A percentile compares a stretch with the other conserved stretches of the same genome.
Evolutionary conservation across 2,113 vertebrate genomes (phyloP).

Genomic region (Hydropotes inermis): DNA sequence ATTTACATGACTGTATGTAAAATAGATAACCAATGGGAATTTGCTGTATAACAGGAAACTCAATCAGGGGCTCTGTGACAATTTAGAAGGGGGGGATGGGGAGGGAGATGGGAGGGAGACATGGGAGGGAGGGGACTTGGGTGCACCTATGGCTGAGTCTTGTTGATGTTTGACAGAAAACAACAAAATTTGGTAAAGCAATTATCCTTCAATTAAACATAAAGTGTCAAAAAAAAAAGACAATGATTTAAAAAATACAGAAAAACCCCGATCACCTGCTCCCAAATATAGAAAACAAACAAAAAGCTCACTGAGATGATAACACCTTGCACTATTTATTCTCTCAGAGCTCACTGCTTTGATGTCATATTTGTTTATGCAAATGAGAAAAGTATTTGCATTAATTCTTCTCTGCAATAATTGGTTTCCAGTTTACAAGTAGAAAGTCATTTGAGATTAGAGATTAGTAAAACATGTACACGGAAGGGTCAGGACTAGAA

Average conservation of each 20-base stretch:
- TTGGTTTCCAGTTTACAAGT: constrained; percentile 9
- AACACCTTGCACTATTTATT: background rate
- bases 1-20: background rate
- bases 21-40: background rate
- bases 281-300: background rate
- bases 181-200: background rate
- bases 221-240: background rate
- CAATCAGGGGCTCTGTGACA: background rate
- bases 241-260: background rate
- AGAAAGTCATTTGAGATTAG: background rate
- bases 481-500: background rate
- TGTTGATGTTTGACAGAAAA: background rate
- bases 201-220: background rate
- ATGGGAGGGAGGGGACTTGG: background rate
- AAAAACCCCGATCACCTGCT: background rate
- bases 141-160: background rate
- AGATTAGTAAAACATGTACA: background rate
- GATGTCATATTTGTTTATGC: background rate
- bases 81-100: background rate
- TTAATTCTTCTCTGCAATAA: background rate
- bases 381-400: background rate
- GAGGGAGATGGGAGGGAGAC: background rate
- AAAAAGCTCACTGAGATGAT: background rate
- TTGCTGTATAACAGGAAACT: background rate
- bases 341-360: background rate